phyloP scores from a whole-genome alignment of 2,113 vertebrate species.

The Rhea pennata region DNA sequence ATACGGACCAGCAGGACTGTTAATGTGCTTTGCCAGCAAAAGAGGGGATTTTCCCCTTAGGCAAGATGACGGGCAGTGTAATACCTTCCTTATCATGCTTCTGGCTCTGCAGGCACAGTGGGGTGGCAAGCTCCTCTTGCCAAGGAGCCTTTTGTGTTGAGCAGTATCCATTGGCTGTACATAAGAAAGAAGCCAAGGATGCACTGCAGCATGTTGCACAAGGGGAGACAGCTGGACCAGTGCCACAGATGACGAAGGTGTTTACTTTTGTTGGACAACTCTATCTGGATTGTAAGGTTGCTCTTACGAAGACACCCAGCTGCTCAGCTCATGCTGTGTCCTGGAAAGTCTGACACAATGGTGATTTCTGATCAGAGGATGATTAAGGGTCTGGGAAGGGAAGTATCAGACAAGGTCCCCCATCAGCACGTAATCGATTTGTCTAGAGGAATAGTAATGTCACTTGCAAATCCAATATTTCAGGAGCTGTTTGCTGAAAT shows the following conservation, averaged over 20 bases:
- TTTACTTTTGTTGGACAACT: not conserved
- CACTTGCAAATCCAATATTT: accelerated
- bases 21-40: not conserved
- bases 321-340: not conserved
- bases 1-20: not conserved
- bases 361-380: not conserved
- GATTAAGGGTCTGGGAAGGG: not conserved
- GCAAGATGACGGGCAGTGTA: not conserved
- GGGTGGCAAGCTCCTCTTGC: not conserved
- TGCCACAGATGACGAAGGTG: accelerated
- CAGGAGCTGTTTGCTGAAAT: not conserved
- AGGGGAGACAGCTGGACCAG: not conserved
- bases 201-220: not conserved
- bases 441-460: accelerated
- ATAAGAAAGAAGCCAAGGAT: not conserved
- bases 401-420: accelerated
- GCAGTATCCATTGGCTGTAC: accelerated
- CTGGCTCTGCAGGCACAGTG: too few species aligned
- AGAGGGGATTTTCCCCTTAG: not conserved
- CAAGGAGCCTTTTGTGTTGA: not conserved
- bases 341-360: not conserved
- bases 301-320: not conserved
- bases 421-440: accelerated
- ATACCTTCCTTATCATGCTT: not conserved
- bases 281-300: not conserved